Conservation (phyloP, 2,113 vertebrate species). For the Bathybates hornii region DNA sequence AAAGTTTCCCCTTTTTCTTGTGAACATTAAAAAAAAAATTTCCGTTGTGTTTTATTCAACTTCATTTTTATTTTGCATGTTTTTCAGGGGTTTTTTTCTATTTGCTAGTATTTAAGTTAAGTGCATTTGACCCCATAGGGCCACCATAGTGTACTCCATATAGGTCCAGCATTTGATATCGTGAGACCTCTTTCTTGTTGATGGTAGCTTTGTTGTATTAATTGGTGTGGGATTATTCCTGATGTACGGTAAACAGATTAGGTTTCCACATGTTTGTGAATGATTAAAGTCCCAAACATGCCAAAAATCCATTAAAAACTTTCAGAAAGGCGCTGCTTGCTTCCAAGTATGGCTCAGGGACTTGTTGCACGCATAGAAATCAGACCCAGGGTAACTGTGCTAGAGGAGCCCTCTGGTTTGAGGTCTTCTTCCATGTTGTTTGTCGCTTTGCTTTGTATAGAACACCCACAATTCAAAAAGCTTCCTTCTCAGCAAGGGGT, state of each 20-base stretch:
- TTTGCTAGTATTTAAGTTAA: background rate
- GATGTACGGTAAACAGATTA: background rate
- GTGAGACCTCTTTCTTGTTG: background rate
- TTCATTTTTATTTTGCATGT: background rate
- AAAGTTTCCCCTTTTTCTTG: background rate
- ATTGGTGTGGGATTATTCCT: background rate
- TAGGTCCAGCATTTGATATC: background rate
- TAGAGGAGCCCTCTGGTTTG: background rate
- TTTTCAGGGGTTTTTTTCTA: accelerated
- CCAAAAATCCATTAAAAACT: background rate
- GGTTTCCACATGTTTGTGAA: background rate
- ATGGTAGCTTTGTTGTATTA: background rate
- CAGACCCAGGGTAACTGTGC: conserved; percentile 6
- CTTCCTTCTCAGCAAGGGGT: conserved; percentile 15
- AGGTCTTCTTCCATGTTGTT: conserved; percentile 17
- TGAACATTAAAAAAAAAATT: background rate
- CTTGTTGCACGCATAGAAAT: conserved; percentile 57
- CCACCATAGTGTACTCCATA: background rate
- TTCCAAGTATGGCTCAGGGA: conserved; percentile 13
- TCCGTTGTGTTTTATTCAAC: background rate
- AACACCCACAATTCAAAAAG: conserved; percentile 59
- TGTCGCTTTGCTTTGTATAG: conserved; percentile 30
- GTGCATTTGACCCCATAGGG: background rate
- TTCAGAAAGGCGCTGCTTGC: background rate
- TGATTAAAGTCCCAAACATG: background rate